Conservation (phyloP, 1,140 invertebrate genomes). For the Formica selysi region DNA sequence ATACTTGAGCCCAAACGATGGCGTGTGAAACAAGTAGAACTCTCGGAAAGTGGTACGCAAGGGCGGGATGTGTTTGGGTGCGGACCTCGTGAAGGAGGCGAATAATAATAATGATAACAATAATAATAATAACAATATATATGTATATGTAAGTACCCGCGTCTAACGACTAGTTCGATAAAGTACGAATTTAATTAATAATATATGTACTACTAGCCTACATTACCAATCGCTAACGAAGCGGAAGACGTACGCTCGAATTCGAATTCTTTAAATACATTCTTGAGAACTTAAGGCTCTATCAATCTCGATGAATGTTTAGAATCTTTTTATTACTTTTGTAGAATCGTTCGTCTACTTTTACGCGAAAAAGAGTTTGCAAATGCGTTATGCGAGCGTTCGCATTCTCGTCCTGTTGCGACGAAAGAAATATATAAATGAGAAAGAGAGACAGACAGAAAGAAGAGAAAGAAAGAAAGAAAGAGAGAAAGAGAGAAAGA, state of each 20-base stretch:
- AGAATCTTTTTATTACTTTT: slow-evolving; percentile 17
- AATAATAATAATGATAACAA: slow-evolving; percentile 63
- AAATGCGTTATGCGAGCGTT: not conserved
- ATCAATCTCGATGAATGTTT: not conserved
- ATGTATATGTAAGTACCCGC: slow-evolving; percentile 81
- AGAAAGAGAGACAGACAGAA: slow-evolving; percentile 64
- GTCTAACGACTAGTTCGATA: slow-evolving; percentile 83
- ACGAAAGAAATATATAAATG: slow-evolving; percentile 70
- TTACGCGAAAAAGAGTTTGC: slow-evolving; percentile 24
- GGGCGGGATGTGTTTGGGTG: slow-evolving; percentile 74
- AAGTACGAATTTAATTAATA: slow-evolving; percentile 79
- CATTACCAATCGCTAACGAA: slow-evolving; percentile 62
- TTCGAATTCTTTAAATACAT: not conserved
- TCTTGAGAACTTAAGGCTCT: slow-evolving; percentile 10
- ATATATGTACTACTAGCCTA: slow-evolving; percentile 84
- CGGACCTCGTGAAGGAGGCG: slow-evolving; percentile 75
- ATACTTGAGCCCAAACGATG: slow-evolving; percentile 77
- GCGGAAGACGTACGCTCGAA: slow-evolving; percentile 15
- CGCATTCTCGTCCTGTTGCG: slow-evolving; percentile 44
- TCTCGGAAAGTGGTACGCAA: slow-evolving; percentile 78
- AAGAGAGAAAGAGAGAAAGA: slow-evolving; percentile 60
- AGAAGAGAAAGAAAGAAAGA: slow-evolving; percentile 41
- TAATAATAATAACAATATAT: slow-evolving; percentile 75
- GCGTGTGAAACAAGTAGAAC: slow-evolving; percentile 83
- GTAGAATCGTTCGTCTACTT: not conserved